A percentile compares a stretch with the other conserved stretches of the same genome.
Conservation (phyloP, 1,140 invertebrate genomes). For the Papilio polyxenes region DNA sequence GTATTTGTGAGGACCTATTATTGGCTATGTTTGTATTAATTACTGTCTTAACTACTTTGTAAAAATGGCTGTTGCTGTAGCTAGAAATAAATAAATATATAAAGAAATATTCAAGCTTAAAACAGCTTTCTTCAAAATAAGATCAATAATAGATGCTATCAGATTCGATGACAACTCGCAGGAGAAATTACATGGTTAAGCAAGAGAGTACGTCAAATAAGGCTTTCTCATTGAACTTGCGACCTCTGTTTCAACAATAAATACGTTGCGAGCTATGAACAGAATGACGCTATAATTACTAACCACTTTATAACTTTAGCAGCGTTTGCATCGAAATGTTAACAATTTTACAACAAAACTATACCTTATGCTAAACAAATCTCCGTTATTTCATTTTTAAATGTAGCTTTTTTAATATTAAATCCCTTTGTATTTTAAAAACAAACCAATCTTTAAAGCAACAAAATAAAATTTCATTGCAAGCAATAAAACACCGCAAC, state of each 20-base stretch:
- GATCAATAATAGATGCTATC: slow-evolving; percentile 30
- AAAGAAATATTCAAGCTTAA: no score
- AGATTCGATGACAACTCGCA: slow-evolving; percentile 10
- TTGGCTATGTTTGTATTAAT: no score
- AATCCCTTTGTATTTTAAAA: no score
- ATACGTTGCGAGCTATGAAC: background rate
- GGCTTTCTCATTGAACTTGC: slow-evolving; percentile 32
- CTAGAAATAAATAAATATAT: no score
- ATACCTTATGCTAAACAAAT: no score
- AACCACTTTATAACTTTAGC: background rate
- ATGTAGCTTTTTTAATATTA: background rate
- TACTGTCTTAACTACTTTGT: no score
- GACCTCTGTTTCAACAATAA: slow-evolving; percentile 17
- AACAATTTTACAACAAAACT: background rate
- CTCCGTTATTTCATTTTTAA: background rate
- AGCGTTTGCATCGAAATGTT: background rate
- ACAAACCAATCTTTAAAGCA: background rate
- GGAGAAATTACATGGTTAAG: slow-evolving; percentile 17
- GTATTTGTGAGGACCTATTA: no score
- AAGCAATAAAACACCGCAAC: background rate
- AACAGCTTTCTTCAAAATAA: background rate
- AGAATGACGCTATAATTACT: slow-evolving; percentile 16
- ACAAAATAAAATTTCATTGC: background rate
- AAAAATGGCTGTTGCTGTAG: no score
- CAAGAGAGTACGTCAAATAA: slow-evolving; percentile 35